Evolutionary conservation across 2,888 invertebrate genomes (phyloP), one percentile per base, ranked within the genome.

Genomic region (Napeogenes inachia): DNA sequence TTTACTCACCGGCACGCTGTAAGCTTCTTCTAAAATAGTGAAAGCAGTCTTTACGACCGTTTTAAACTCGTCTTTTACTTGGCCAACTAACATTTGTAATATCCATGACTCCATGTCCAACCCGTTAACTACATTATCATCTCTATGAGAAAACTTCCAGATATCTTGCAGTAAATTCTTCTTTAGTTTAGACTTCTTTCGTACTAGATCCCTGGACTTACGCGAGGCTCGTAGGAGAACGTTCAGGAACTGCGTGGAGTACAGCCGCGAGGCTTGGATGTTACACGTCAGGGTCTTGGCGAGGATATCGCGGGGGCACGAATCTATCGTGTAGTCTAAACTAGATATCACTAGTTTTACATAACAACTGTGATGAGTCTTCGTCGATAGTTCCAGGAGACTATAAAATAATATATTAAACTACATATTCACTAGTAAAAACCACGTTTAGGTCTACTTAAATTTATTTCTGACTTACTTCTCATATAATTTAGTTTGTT

Each of bases 301-400:
- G 65, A 93, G 82, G 65, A 95, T 92, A 71, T 93, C 93, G 38
- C 95, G 92, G 12, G 95, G 93, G 73, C 92, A 92, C 3, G 95
- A 94, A 64, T 95, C 94, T 58, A 93, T 89, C 3, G 94, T 93
- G 80, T 98, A 99, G 85, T 98, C 97, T 72, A 99, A 89, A 69
- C 96, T 96, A 4, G 98, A 97, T 65, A 98, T 94, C 60, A 98
- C 96, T 65, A 99, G 91, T 83, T 99, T 99, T 0, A 98, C 94
- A 82, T 98, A 98, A 78, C 97, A 96, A 74, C 97, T 96, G 80
- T 97, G 96, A 75, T 95, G 95, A 4, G 97, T 96, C 56, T 94
- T 93, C 10, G 94, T 93, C 2, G 97, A 95, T 70, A 98, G 88
- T 74, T 96, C 94, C 75, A 95, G 91, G 61, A 98, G 92, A 76